These are phyloP conservation scores for Synanthedon andrenaeformis DNA, from an alignment of 2,888 invertebrate species.

Conservation along the genomic window DNA sequence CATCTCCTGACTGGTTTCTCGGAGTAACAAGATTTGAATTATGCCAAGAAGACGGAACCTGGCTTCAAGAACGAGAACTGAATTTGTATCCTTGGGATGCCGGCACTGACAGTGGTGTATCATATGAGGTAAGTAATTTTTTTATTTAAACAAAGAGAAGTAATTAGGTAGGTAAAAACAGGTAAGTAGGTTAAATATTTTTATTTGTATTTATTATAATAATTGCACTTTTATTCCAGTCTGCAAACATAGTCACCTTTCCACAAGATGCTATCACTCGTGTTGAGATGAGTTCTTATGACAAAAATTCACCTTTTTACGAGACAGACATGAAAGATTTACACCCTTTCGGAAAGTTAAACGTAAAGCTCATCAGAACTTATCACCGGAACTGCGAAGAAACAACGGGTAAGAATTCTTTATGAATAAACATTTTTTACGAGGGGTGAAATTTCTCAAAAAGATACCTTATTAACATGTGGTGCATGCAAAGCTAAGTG, in stretches of 20 bases:
- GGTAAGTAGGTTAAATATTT: no score
- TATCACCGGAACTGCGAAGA: slow-evolving; percentile 39
- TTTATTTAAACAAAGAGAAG: no score
- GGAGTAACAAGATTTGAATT: slow-evolving; percentile 91
- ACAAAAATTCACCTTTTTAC: slow-evolving; percentile 54
- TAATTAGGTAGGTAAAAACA: no score
- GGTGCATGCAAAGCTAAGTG: no score
- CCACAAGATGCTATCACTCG: slow-evolving; percentile 47
- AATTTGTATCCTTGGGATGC: slow-evolving; percentile 96
- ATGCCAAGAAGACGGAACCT: slow-evolving; percentile 88
- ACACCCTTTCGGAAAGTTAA: slow-evolving; percentile 51
- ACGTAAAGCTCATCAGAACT: slow-evolving; percentile 40
- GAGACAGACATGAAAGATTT: slow-evolving; percentile 48
- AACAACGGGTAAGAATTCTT: slow-evolving; percentile 7
- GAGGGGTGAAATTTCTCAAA: background rate
- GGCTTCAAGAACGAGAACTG: slow-evolving; percentile 84
- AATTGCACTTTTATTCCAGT: slow-evolving; percentile 18
- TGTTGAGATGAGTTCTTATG: slow-evolving; percentile 51
- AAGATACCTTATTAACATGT: no score
- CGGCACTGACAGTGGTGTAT: slow-evolving; percentile 93
- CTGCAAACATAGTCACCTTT: slow-evolving; percentile 44
- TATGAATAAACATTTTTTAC: background rate
- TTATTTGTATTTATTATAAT: no score
- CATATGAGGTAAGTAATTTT: slow-evolving; percentile 78
- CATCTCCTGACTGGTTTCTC: slow-evolving; percentile 95